These are phyloP conservation scores for Ascaphus truei DNA, from an alignment of 2,113 vertebrate genomes.

Conservation along the genomic window DNA sequence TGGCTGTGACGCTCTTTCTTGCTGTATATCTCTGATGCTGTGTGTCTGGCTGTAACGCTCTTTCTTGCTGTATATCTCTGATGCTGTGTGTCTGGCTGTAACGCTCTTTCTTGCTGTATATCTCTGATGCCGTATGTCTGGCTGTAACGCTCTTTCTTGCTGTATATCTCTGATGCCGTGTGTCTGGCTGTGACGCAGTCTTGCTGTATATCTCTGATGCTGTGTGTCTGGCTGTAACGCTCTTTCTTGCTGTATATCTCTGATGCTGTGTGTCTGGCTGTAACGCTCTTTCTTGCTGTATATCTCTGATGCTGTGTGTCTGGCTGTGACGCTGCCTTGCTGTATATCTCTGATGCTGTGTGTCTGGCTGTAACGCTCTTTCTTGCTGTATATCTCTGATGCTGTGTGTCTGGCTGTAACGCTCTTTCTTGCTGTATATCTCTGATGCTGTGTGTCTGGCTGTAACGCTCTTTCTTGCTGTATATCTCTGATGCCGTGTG, in stretches of 20 bases:
- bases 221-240: background rate
- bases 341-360: background rate
- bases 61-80: background rate
- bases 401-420: background rate
- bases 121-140: background rate
- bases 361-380: background rate
- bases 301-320: background rate
- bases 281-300: background rate
- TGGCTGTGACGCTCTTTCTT: background rate
- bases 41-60: background rate
- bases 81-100: background rate
- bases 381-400: background rate
- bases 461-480: background rate
- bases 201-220: background rate
- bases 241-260: background rate
- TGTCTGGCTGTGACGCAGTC: background rate
- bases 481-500: background rate
- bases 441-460: background rate
- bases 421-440: background rate
- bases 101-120: background rate
- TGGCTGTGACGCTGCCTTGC: background rate
- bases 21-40: background rate
- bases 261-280: background rate
- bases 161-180: background rate
- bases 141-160: background rate